phyloP scores from a whole-genome alignment of 2,888 invertebrate species.

The Pecten maximus region DNA sequence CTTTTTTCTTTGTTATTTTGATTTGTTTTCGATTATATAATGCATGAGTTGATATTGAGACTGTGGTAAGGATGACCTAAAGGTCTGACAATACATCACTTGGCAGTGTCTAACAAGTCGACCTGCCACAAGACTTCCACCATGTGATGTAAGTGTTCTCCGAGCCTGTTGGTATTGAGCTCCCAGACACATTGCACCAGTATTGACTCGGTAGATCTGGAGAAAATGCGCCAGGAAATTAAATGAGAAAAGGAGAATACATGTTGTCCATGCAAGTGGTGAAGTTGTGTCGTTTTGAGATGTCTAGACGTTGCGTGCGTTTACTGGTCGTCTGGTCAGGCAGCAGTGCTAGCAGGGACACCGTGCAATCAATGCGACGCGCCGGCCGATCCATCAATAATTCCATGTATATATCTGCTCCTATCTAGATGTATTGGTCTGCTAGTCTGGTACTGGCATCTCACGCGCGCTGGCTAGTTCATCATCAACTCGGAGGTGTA shows the following conservation, averaged over 20 bases:
- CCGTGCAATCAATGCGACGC: slow-evolving; percentile 27
- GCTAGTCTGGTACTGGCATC: background rate
- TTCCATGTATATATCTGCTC: slow-evolving; percentile 27
- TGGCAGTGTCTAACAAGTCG: background rate
- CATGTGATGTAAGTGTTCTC: background rate
- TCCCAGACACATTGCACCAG: slow-evolving; percentile 13
- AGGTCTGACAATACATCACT: background rate
- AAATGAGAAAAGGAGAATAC: slow-evolving; percentile 23
- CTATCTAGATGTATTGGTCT: slow-evolving; percentile 18
- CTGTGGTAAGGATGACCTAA: background rate
- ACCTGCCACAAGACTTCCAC: background rate
- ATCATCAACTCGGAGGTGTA: background rate
- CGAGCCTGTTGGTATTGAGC: background rate
- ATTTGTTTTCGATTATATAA: background rate
- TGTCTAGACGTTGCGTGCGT: slow-evolving; percentile 10
- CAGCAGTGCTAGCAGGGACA: slow-evolving; percentile 18
- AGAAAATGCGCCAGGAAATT: slow-evolving; percentile 14
- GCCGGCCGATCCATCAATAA: slow-evolving; percentile 18
- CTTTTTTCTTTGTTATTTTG: background rate
- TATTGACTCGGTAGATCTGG: background rate
- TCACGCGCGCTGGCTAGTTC: slow-evolving; percentile 11
- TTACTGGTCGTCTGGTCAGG: slow-evolving; percentile 19
- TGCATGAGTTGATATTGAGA: background rate
- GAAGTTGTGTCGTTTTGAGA: slow-evolving; percentile 16
- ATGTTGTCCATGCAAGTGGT: slow-evolving; percentile 23